phyloP scores from a whole-genome alignment of 2,797 vertebrate species.

The Malacoctenus gilli region DNA sequence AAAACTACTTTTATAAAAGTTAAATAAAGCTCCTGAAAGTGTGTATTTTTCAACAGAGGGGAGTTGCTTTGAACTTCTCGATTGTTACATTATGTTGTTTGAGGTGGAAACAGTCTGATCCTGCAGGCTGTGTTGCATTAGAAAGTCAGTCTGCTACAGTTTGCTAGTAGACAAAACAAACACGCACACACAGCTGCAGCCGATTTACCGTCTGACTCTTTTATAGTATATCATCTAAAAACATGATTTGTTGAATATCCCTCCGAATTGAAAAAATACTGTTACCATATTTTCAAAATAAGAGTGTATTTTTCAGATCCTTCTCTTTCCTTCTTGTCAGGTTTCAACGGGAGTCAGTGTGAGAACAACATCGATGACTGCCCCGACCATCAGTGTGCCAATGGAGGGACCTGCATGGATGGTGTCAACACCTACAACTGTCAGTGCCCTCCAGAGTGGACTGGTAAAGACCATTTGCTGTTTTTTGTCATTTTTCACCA shows the following conservation, averaged over 20 bases:
- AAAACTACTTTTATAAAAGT: too few relatives aligned
- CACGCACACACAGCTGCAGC: slow-evolving; percentile 1
- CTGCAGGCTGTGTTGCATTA: slow-evolving; percentile 36
- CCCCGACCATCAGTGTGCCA: slow-evolving; percentile 89
- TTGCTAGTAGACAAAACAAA: slow-evolving; percentile 39
- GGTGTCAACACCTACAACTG: slow-evolving; percentile 97
- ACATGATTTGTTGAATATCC: neutral
- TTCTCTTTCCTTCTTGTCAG: slow-evolving; percentile 66
- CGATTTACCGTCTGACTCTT: too few relatives aligned
- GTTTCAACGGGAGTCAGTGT: slow-evolving; percentile 91
- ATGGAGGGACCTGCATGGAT: slow-evolving; percentile 92
- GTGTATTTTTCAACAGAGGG: too few relatives aligned
- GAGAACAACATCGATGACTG: slow-evolving; percentile 93
- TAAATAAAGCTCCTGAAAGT: too few relatives aligned
- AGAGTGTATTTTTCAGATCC: too few relatives aligned
- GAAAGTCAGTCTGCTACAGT: slow-evolving; percentile 41
- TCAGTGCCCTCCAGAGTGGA: slow-evolving; percentile 95
- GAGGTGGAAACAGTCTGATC: slow-evolving; percentile 61
- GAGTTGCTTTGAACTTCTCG: slow-evolving; percentile 17
- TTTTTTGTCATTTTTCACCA: neutral
- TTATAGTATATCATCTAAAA: neutral
- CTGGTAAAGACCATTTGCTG: slow-evolving; percentile 80
- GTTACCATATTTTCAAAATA: neutral
- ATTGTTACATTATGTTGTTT: slow-evolving; percentile 64
- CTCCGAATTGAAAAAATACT: neutral